Conservation (phyloP, 2,888 invertebrate genomes). For the Diaperis boleti region DNA sequence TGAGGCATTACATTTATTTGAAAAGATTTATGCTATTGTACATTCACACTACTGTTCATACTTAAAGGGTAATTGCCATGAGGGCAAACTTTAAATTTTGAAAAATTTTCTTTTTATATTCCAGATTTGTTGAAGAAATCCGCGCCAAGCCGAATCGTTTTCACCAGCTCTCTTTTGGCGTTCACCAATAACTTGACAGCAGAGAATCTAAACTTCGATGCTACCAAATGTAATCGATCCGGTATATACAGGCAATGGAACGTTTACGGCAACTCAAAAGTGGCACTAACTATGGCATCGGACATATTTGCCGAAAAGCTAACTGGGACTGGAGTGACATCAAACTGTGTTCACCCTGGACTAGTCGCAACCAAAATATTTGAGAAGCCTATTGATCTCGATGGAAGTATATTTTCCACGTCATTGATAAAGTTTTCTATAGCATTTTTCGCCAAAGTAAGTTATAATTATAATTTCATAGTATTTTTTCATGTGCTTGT, state of each 20-base stretch:
- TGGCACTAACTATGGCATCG: conserved; percentile 4
- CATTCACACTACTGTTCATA: too few species aligned
- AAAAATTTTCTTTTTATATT: background rate
- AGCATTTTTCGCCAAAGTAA: conserved; percentile 12
- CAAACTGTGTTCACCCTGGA: conserved; percentile 16
- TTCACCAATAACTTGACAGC: background rate
- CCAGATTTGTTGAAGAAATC: background rate
- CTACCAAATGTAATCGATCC: background rate
- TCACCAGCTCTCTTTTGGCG: background rate
- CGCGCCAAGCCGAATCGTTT: background rate
- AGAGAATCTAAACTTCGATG: background rate
- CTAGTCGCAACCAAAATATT: conserved; percentile 9
- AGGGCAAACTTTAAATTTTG: too few species aligned
- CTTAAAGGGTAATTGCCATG: too few species aligned
- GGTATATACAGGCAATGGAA: too few species aligned
- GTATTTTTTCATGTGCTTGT: too few species aligned
- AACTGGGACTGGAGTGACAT: conserved; percentile 11
- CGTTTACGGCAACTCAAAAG: conserved; percentile 10
- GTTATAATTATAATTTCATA: background rate
- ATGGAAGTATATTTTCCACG: background rate
- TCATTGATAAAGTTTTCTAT: background rate
- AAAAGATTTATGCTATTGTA: too few species aligned
- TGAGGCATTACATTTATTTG: too few species aligned
- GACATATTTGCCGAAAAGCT: conserved; percentile 19
- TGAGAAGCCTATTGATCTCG: background rate